These are phyloP conservation scores for Solea solea DNA, from an alignment of 2,113 vertebrate species.

Conservation along the genomic window DNA sequence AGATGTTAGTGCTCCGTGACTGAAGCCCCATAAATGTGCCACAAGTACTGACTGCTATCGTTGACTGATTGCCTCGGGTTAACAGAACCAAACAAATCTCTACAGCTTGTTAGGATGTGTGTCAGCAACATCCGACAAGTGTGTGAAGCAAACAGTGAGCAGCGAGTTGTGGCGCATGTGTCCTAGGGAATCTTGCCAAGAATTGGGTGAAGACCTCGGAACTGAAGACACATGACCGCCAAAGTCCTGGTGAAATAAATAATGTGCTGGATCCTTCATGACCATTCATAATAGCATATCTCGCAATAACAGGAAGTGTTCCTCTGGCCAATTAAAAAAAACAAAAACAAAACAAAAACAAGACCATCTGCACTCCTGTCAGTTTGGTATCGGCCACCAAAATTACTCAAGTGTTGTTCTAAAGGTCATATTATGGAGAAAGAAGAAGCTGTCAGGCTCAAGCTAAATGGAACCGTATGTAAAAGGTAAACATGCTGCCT, in stretches of 20 bases:
- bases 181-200: constrained; percentile 41
- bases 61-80: constrained; percentile 37
- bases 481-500: constrained; percentile 47
- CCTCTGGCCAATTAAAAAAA: constrained; percentile 52
- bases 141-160: constrained; percentile 41
- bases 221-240: constrained; percentile 18
- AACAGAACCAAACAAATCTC: constrained; percentile 15
- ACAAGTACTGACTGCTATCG: constrained; percentile 1
- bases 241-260: constrained; percentile 71
- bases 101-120: constrained; percentile 14
- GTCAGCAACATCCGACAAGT: constrained; percentile 13
- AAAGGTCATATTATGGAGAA: constrained; percentile 57
- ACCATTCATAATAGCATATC: constrained; percentile 52
- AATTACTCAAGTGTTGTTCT: constrained; percentile 54
- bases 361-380: constrained; percentile 55
- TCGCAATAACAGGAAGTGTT: constrained; percentile 77
- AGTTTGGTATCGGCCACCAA: constrained; percentile 51
- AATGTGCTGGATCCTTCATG: constrained; percentile 37
- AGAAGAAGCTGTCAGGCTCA: constrained; percentile 51
- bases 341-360: constrained; percentile 24
- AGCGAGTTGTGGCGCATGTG: constrained; percentile 44
- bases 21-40: constrained; percentile 11
- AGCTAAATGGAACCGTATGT: constrained; percentile 65
- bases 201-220: constrained; percentile 51
- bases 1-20: not conserved